phyloP scores from a whole-genome alignment of 2,113 vertebrate genomes.

The Melanerpes formicivorus region DNA sequence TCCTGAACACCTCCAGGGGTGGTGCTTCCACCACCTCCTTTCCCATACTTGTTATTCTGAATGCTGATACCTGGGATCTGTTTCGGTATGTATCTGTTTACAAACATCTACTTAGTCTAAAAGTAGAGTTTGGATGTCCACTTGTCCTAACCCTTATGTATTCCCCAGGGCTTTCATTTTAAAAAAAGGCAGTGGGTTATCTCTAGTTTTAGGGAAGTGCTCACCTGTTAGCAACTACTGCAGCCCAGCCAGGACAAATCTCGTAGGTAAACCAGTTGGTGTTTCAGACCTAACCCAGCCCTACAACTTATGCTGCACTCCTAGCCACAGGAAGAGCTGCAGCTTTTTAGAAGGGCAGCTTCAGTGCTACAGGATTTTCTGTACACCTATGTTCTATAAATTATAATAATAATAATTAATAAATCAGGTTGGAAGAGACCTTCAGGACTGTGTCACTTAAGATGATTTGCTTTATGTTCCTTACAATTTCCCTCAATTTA shows the following conservation, averaged over 20 bases:
- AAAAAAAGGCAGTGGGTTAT: neutral
- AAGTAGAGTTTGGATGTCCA: neutral
- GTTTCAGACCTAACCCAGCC: neutral
- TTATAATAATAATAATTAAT: neutral
- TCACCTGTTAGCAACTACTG: neutral
- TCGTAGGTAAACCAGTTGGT: rapidly evolving
- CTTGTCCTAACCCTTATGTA: rapidly evolving
- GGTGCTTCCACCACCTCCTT: neutral
- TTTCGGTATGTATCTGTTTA: neutral
- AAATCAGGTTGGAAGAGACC: no score
- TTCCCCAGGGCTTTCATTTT: neutral
- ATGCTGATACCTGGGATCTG: neutral
- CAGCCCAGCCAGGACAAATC: neutral
- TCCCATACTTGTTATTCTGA: neutral
- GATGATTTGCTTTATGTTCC: neutral
- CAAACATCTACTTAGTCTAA: neutral
- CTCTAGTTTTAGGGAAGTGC: neutral
- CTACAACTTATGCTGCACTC: neutral
- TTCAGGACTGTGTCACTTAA: neutral
- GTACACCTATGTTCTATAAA: neutral
- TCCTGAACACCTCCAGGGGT: no score
- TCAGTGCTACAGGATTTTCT: neutral
- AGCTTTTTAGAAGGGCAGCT: neutral
- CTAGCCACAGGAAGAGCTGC: neutral
- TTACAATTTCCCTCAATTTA: neutral